A percentile compares a stretch with the other conserved stretches of the same genome.
These are phyloP conservation scores for Australoheros facetus DNA, from an alignment of 2,797 vertebrate species.

Conservation along the genomic window DNA sequence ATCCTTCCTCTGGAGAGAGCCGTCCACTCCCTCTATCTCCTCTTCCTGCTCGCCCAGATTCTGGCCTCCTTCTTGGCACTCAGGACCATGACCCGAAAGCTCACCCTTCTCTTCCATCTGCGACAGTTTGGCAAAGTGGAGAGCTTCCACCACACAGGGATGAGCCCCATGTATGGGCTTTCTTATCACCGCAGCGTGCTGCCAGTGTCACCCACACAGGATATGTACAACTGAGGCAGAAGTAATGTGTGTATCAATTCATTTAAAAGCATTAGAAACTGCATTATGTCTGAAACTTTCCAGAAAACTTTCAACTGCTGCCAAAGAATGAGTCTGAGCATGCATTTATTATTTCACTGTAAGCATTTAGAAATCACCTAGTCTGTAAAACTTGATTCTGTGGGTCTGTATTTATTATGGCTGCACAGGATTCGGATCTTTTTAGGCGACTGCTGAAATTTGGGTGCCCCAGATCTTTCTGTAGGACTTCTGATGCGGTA, in stretches of 20 bases:
- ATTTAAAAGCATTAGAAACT: not conserved
- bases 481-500: not conserved
- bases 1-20: constrained; percentile 84
- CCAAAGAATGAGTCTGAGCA: not conserved
- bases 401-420: not conserved
- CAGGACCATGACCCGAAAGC: constrained; percentile 82
- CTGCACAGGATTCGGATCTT: not conserved
- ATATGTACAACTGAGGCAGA: constrained; percentile 39
- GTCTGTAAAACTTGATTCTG: not conserved
- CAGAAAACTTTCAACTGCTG: not conserved
- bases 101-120: constrained; percentile 83
- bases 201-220: constrained; percentile 57
- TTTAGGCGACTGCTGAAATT: not conserved
- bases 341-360: not conserved
- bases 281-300: not conserved
- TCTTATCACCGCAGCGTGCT: constrained; percentile 67
- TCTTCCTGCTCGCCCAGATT: constrained; percentile 81
- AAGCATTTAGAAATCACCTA: not conserved
- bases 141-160: constrained; percentile 41
- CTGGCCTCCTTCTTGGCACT: constrained; percentile 80
- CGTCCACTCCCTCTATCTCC: constrained; percentile 80
- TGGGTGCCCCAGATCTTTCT: not conserved
- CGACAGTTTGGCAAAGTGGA: constrained; percentile 72
- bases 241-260: not conserved
- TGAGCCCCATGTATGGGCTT: constrained; percentile 58